These are phyloP conservation scores for Graptemys geographica DNA, from an alignment of 2,797 vertebrate genomes.

Conservation along the genomic window DNA sequence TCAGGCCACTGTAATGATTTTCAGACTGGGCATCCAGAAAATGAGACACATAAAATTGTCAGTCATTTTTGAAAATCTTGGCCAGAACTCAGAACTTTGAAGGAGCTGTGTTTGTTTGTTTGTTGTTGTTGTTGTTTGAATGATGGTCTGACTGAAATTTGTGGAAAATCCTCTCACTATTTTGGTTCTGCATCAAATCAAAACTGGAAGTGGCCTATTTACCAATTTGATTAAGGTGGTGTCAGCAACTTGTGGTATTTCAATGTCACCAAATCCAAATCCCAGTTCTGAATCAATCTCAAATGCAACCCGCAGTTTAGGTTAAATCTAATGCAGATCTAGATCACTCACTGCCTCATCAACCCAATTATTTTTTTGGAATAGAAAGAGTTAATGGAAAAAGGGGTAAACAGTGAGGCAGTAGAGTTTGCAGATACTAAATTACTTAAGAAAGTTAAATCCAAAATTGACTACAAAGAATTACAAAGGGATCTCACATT, in stretches of 20 bases:
- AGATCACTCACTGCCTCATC: neutral
- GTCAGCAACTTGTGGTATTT: neutral
- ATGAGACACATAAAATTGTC: neutral
- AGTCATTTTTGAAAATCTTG: neutral
- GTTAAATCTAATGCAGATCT: neutral
- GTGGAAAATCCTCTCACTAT: neutral
- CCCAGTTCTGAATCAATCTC: neutral
- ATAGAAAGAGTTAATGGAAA: neutral
- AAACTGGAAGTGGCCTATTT: neutral
- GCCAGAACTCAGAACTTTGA: neutral
- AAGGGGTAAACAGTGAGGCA: too few relatives aligned
- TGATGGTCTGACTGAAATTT: neutral
- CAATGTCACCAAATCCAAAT: neutral
- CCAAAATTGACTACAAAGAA: neutral
- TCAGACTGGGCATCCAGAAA: neutral
- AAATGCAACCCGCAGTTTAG: neutral
- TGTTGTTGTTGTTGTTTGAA: neutral
- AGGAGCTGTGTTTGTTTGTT: neutral
- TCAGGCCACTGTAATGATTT: accelerated
- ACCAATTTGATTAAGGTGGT: neutral
- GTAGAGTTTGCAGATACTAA: too few relatives aligned
- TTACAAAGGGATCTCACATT: neutral
- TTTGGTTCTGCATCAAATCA: neutral
- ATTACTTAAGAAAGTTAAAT: too few relatives aligned
- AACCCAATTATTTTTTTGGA: neutral